Evolutionary conservation across 1,140 invertebrate species (phyloP).

Genomic region (Grapholita molesta): DNA sequence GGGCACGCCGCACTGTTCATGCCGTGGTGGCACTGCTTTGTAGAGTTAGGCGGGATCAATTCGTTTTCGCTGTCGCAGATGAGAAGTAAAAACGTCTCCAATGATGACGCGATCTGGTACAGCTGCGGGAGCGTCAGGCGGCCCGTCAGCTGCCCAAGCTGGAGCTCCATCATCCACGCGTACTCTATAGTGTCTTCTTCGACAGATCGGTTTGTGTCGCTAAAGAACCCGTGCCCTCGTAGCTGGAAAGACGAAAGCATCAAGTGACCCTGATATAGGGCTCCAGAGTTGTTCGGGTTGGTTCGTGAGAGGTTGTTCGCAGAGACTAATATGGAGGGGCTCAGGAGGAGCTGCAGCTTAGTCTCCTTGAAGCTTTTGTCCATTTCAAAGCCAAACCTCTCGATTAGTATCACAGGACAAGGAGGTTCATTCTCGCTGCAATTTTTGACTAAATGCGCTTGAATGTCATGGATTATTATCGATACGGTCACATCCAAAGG

Average conservation of each 20-base stretch:
- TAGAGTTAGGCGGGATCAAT: conserved; percentile 86
- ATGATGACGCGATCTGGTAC: conserved; percentile 89
- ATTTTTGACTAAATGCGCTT: conserved; percentile 94
- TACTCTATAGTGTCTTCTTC: conserved; percentile 98
- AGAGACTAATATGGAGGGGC: conserved; percentile 91
- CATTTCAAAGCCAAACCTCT: conserved; percentile 97
- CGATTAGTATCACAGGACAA: conserved; percentile 93
- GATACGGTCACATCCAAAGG: conserved; percentile 95
- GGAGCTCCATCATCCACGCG: conserved; percentile 94
- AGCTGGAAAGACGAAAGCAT: conserved; percentile 93
- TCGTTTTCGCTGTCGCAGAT: conserved; percentile 94
- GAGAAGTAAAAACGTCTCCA: conserved; percentile 94
- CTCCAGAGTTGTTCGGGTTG: conserved; percentile 78
- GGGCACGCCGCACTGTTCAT: conserved; percentile 86
- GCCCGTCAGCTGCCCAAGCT: conserved; percentile 89
- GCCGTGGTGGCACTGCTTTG: conserved; percentile 92
- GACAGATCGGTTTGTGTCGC: conserved; percentile 90
- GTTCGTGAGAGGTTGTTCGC: conserved; percentile 84
- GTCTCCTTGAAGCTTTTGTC: conserved; percentile 95
- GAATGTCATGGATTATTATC: conserved; percentile 96
- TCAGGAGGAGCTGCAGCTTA: conserved; percentile 92
- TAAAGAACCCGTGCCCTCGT: conserved; percentile 98
- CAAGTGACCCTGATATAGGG: conserved; percentile 91
- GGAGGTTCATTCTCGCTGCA: conserved; percentile 91
- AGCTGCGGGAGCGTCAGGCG: conserved; percentile 89